These are phyloP conservation scores for Barbus barbus DNA, from an alignment of 2,113 vertebrate genomes.

Conservation along the genomic window DNA sequence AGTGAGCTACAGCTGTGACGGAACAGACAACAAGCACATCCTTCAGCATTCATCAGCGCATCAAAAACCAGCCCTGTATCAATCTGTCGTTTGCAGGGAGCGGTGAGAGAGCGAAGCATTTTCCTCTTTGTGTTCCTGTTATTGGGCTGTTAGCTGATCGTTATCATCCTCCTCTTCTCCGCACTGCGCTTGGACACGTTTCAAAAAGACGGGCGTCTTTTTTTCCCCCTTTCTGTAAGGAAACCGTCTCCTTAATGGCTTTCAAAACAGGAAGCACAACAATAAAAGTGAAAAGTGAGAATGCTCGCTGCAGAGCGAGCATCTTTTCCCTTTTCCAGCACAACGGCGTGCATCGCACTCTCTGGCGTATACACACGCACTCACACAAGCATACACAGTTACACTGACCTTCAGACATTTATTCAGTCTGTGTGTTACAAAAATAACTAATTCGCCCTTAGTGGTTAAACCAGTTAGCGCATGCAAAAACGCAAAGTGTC, in stretches of 20 bases:
- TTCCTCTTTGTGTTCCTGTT: slow-evolving; percentile 58
- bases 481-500: neutral
- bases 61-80: slow-evolving; percentile 70
- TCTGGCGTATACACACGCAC: slow-evolving; percentile 6
- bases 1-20: slow-evolving; percentile 79
- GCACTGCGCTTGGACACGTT: slow-evolving; percentile 79
- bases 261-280: slow-evolving; percentile 82
- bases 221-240: slow-evolving; percentile 69
- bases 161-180: slow-evolving; percentile 75
- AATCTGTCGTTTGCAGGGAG: slow-evolving; percentile 75
- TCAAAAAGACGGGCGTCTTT: slow-evolving; percentile 75
- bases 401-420: slow-evolving; percentile 49
- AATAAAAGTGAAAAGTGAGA: slow-evolving; percentile 71
- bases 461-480: neutral
- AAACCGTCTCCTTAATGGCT: slow-evolving; percentile 81
- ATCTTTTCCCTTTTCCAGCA: slow-evolving; percentile 47
- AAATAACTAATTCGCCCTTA: slow-evolving; percentile 16
- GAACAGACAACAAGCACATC: slow-evolving; percentile 74
- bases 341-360: neutral
- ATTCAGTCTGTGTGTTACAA: slow-evolving; percentile 3
- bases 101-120: slow-evolving; percentile 46
- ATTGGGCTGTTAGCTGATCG: slow-evolving; percentile 77
- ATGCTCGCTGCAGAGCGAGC: slow-evolving; percentile 60
- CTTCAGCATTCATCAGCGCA: slow-evolving; percentile 72
- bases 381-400: slow-evolving; percentile 34